Conservation (phyloP, 2,797 vertebrate genomes). For the Spea hammondii region DNA sequence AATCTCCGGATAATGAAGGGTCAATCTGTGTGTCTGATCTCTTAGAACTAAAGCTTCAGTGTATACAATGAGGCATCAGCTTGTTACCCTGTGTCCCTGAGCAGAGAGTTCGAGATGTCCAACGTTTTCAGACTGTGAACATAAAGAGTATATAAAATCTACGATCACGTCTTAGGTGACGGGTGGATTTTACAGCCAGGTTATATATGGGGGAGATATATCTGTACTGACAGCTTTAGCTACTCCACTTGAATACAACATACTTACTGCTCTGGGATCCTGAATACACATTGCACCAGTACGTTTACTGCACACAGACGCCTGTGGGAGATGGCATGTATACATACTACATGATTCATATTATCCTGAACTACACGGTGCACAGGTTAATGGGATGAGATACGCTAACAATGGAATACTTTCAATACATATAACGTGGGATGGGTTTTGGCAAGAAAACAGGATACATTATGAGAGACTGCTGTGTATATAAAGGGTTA, state of each 20-base stretch:
- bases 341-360: no score
- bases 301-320: background rate
- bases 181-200: slow-evolving; percentile 44
- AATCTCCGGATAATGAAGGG: slow-evolving; percentile 16
- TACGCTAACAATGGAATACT: no score
- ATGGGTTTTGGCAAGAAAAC: no score
- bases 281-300: slow-evolving; percentile 2
- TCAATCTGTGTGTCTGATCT: slow-evolving; percentile 26
- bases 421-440: no score
- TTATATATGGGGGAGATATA: slow-evolving; percentile 44
- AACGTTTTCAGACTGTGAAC: slow-evolving; percentile 31
- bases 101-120: slow-evolving; percentile 30
- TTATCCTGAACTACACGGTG: no score
- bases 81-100: slow-evolving; percentile 28
- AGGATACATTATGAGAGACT: no score
- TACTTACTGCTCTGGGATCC: background rate
- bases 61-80: slow-evolving; percentile 33
- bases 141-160: slow-evolving; percentile 48
- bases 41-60: background rate
- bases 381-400: no score
- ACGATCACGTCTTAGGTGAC: slow-evolving; percentile 45
- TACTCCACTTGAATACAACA: slow-evolving; percentile 35
- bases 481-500: no score
- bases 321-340: background rate
- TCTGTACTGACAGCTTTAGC: slow-evolving; percentile 45